Conservation (phyloP, 2,797 vertebrate genomes). For the Anguilla megastoma region DNA sequence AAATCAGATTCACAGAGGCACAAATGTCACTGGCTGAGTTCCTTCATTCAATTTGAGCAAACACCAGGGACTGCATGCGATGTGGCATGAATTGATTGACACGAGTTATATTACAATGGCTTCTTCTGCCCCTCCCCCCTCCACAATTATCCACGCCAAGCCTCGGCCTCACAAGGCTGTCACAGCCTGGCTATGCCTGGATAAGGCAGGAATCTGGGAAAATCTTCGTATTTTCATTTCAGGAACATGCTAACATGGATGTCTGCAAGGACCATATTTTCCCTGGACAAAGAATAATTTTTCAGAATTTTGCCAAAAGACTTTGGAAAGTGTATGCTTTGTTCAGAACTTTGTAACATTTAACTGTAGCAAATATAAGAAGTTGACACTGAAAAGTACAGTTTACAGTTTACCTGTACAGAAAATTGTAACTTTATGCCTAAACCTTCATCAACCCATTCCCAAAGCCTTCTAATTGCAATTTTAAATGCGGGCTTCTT, state of each 20-base stretch:
- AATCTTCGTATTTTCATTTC: constrained; percentile 31
- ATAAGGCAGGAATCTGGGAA: neutral
- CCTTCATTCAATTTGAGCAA: constrained; percentile 71
- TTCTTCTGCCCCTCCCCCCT: constrained; percentile 54
- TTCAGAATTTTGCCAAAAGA: too few species aligned
- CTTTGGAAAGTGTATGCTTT: too few species aligned
- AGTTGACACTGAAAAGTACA: too few species aligned
- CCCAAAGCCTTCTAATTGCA: too few species aligned
- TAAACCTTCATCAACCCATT: too few species aligned
- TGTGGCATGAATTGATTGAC: constrained; percentile 69
- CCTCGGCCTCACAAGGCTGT: constrained; percentile 49
- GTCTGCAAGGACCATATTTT: too few species aligned
- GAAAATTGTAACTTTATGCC: too few species aligned
- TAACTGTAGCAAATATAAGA: too few species aligned
- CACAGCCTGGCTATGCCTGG: constrained; percentile 28
- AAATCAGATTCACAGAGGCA: constrained; percentile 78
- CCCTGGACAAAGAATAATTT: too few species aligned
- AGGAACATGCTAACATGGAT: neutral
- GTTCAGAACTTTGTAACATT: too few species aligned
- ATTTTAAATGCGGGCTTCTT: too few species aligned
- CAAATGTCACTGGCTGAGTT: constrained; percentile 78
- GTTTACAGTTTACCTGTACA: too few species aligned
- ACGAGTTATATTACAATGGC: constrained; percentile 69
- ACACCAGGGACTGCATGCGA: constrained; percentile 63
- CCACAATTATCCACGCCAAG: constrained; percentile 65